Evolutionary conservation across 2,113 vertebrate genomes (phyloP).

Genomic region (Hemicordylus capensis): DNA sequence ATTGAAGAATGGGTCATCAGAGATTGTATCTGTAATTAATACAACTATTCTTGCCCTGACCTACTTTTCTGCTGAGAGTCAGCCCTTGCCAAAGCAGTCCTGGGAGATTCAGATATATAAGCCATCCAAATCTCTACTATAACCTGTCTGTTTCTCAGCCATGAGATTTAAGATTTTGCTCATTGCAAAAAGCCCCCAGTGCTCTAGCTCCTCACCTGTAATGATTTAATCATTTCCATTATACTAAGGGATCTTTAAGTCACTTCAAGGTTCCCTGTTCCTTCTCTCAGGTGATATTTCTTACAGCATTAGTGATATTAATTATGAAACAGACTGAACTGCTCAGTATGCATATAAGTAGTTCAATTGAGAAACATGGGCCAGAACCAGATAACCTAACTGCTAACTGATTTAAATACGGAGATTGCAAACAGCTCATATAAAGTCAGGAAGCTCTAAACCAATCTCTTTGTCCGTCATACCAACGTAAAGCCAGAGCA

Average conservation of each 20-base stretch:
- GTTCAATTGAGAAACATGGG: neutral
- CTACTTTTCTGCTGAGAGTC: slow-evolving; percentile 57
- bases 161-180: slow-evolving; percentile 44
- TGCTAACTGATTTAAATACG: fast-evolving
- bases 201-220: slow-evolving; percentile 46
- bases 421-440: neutral
- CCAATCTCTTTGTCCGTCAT: neutral
- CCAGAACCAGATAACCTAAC: neutral
- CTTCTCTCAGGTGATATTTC: slow-evolving; percentile 1
- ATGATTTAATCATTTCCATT: slow-evolving; percentile 53
- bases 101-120: slow-evolving; percentile 59
- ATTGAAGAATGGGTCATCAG: slow-evolving; percentile 48
- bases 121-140: slow-evolving; percentile 64
- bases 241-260: slow-evolving; percentile 32
- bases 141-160: slow-evolving; percentile 40
- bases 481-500: neutral
- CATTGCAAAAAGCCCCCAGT: slow-evolving; percentile 29
- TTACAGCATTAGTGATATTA: neutral
- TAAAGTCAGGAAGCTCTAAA: neutral
- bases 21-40: slow-evolving; percentile 68
- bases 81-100: slow-evolving; percentile 36
- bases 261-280: slow-evolving; percentile 25
- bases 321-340: neutral
- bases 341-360: neutral
- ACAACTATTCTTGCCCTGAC: slow-evolving; percentile 48